Evolutionary conservation across 2,888 invertebrate genomes (phyloP), one percentile per base, ranked within the genome.

Genomic region (Athalia cordata): DNA sequence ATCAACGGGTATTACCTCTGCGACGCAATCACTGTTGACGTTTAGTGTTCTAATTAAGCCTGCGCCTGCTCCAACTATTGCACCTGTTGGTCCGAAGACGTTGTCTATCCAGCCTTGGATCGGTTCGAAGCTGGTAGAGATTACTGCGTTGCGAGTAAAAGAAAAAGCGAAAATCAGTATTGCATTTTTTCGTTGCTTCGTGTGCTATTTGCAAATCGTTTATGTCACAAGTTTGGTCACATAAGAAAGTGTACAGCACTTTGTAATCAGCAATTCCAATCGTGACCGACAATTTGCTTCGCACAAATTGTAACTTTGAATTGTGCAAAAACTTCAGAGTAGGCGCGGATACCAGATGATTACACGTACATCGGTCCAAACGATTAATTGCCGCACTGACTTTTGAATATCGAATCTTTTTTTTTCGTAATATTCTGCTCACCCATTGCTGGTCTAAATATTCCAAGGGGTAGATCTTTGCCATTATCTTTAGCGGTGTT

Each of bases 371-470:
- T 29, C 29, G 29, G 29, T 2, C 29, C 29, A 29, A 29, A 1
- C 29, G 29, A 29, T 29, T 29, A 29, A 29, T 29, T 2, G 29
- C 2, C 2, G 29, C 29, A 29, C 29, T 29, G 29, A 29, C 29
- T 29, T 29, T 29, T 29, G 29, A 29, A 29, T 29, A 2, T 29
- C 29, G 29, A 29, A 29, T 29, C 29, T 29, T 29, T 29, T 29
- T n/a, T 29, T 29, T 29, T 29, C 29, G 29, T 29, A 2, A 29
- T 29, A 29, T 61, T 7, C n/a, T 77, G 86, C 89, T 88, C 87
- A 92, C 93, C 93, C 81, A 95, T 93, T n/a, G 94, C 94, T 0
- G 95, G 95, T 68, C 95, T 90, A 82, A 94, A 93, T 78, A 95
- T 92, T 80, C 93, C 93, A 3, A 94, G 84, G 0, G 95, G 95